Evolutionary conservation across 2,888 invertebrate genomes (phyloP).

Genomic region (Drosophila testacea): DNA sequence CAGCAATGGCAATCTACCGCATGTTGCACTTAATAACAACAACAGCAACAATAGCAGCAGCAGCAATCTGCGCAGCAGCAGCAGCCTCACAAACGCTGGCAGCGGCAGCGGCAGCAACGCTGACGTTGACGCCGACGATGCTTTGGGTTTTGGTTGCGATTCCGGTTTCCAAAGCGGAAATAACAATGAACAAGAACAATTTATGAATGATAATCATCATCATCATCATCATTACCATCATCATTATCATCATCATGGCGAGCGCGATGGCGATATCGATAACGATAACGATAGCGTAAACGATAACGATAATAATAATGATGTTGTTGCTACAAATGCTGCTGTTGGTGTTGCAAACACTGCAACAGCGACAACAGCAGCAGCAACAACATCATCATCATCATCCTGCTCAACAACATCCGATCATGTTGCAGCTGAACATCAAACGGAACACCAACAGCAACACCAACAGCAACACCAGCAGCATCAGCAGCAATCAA

Average conservation of each 20-base stretch:
- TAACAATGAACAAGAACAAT: conserved; percentile 73
- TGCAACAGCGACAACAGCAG: conserved; percentile 25
- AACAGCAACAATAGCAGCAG: conserved; percentile 37
- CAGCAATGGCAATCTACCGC: conserved; percentile 63
- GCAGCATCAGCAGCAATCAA: conserved; percentile 27
- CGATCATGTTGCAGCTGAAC: conserved; percentile 32
- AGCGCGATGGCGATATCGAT: conserved; percentile 31
- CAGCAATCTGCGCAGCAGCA: conserved; percentile 12
- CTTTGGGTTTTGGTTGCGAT: conserved; percentile 63
- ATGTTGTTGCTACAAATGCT: conserved; percentile 30
- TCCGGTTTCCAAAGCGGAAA: conserved; percentile 79
- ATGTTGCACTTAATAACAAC: conserved; percentile 52
- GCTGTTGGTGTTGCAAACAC: conserved; percentile 7
- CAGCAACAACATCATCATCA: background rate
- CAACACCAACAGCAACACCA: conserved; percentile 16
- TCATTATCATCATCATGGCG: conserved; percentile 61
- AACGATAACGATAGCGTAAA: conserved; percentile 18
- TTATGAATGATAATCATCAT: conserved; percentile 71
- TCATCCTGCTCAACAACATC: conserved; percentile 29
- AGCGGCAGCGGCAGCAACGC: background rate
- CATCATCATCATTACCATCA: conserved; percentile 74
- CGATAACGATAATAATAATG: conserved; percentile 24
- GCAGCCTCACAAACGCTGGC: background rate
- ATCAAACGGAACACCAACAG: conserved; percentile 14
- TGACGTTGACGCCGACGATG: conserved; percentile 26